A percentile compares a stretch with the other conserved stretches of the same genome.
phyloP scores from a whole-genome alignment of 2,113 vertebrate species.

The Aythya baeri region DNA sequence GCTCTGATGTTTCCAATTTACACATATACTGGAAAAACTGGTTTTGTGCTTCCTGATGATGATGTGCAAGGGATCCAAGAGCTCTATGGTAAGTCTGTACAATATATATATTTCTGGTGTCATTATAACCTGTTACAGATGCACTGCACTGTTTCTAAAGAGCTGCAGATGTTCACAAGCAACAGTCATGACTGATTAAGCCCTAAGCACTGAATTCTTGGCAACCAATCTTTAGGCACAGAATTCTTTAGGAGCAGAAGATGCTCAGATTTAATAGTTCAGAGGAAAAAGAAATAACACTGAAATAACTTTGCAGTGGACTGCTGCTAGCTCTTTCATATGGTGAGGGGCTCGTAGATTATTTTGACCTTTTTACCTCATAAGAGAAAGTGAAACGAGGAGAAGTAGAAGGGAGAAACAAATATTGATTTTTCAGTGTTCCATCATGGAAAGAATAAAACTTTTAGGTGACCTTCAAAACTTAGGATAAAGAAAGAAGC shows the following conservation, averaged over 20 bases:
- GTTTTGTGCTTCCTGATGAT: slow-evolving; percentile 86
- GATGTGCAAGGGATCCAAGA: slow-evolving; percentile 92
- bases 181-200: neutral
- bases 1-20: slow-evolving; percentile 96
- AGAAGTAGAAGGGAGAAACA: neutral
- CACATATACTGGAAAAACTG: slow-evolving; percentile 79
- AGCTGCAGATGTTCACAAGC: neutral
- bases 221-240: neutral
- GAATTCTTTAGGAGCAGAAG: neutral
- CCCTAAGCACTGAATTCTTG: neutral
- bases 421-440: neutral
- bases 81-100: slow-evolving; percentile 85
- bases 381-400: neutral
- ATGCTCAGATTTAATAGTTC: neutral
- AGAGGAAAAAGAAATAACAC: neutral
- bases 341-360: neutral
- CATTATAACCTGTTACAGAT: neutral
- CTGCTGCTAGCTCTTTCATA: neutral
- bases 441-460: neutral
- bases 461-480: neutral
- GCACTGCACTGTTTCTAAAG: neutral
- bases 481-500: neutral
- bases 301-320: neutral
- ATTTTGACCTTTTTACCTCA: neutral
- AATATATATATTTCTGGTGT: neutral